phyloP scores from a whole-genome alignment of 1,140 invertebrate genomes.

The Conus betulinus region DNA sequence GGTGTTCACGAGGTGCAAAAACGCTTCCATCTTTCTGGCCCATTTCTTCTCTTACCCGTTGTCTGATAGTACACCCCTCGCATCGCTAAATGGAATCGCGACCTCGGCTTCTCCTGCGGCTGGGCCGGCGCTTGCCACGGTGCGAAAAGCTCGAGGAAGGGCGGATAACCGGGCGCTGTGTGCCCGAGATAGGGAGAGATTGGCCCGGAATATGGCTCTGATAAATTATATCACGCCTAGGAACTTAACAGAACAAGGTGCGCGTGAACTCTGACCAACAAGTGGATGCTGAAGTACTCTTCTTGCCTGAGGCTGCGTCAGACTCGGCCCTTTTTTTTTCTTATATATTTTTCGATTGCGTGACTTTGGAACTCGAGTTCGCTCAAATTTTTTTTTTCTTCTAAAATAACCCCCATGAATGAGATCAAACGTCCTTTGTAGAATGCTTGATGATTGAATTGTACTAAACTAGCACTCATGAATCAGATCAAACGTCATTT shows the following conservation, averaged over 20 bases:
- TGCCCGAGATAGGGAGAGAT: neutral
- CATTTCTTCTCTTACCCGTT: conserved; percentile 21
- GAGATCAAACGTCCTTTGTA: too few relatives aligned
- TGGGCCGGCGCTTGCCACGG: neutral
- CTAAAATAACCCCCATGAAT: too few relatives aligned
- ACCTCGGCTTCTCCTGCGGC: neutral
- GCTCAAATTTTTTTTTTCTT: too few relatives aligned
- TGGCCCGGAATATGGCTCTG: conserved; percentile 15
- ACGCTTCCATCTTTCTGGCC: conserved; percentile 1
- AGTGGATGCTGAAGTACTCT: neutral
- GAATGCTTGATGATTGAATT: too few relatives aligned
- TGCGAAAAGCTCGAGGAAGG: neutral
- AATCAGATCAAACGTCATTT: too few relatives aligned
- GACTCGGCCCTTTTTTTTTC: too few relatives aligned
- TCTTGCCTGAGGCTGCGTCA: too few relatives aligned
- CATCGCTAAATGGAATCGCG: conserved; percentile 16
- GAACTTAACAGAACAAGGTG: neutral
- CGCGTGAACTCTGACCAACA: neutral
- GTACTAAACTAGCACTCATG: too few relatives aligned
- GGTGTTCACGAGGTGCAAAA: conserved; percentile 18
- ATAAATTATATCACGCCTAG: neutral
- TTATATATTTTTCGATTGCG: too few relatives aligned
- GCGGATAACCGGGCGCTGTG: neutral
- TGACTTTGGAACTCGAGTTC: too few relatives aligned
- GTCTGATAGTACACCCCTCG: conserved; percentile 2